Evolutionary conservation across 1,140 invertebrate species (phyloP).

Genomic region (Tribolium madens): DNA sequence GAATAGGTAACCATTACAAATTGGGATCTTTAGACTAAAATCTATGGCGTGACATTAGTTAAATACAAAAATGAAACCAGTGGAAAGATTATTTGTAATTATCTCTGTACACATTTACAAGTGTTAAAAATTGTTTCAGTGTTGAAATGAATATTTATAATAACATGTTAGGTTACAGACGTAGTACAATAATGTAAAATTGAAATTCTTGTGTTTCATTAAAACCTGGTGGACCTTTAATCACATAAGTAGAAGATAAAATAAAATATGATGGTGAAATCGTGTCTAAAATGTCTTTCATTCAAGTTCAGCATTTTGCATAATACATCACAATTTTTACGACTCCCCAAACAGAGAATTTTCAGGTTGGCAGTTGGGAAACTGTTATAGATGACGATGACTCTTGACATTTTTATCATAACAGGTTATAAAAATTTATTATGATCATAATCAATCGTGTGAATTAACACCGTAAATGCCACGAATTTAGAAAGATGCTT

Average conservation of each 20-base stretch:
- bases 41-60: too few species aligned
- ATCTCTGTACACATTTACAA: too few species aligned
- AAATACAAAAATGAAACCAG: too few species aligned
- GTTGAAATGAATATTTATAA: too few species aligned
- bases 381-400: background rate
- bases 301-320: background rate
- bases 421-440: slow-evolving; percentile 28
- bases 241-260: background rate
- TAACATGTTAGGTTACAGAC: too few species aligned
- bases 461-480: slow-evolving; percentile 4
- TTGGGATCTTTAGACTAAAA: too few species aligned
- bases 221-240: too few species aligned
- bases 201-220: too few species aligned
- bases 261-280: background rate
- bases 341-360: background rate
- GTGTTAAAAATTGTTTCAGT: too few species aligned
- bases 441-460: slow-evolving; percentile 4
- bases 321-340: background rate
- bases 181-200: too few species aligned
- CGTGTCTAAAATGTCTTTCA: background rate
- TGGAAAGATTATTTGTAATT: too few species aligned
- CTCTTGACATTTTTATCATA: slow-evolving; percentile 15
- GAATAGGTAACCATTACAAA: too few species aligned
- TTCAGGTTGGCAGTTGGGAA: background rate
- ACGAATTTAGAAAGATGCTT: background rate